Evolutionary conservation across 2,797 vertebrate species (phyloP).

Genomic region (Sternotherus odoratus): DNA sequence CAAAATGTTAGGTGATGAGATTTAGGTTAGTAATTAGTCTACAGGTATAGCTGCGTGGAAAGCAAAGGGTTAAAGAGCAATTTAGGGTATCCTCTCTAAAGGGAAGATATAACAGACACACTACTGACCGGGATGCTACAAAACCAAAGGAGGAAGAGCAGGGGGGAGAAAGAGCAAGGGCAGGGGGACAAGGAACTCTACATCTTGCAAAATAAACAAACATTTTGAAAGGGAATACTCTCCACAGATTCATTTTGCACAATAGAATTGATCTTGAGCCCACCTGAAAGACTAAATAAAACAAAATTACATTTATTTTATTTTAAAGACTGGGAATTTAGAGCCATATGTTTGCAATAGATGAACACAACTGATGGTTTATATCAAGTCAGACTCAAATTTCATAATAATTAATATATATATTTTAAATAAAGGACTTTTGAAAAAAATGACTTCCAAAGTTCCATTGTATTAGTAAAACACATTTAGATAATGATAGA

Average conservation of each 20-base stretch:
- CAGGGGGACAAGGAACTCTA: not conserved
- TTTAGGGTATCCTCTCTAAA: not conserved
- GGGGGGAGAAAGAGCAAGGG: not conserved
- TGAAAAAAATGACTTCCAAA: not conserved
- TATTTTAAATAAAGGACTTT: not conserved
- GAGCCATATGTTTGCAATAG: not conserved
- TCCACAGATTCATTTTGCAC: not conserved
- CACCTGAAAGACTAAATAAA: not conserved
- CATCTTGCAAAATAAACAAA: not conserved
- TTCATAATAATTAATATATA: not conserved
- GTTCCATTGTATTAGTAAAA: not conserved
- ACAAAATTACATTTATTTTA: not conserved
- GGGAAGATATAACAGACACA: not conserved
- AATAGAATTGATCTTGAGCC: not conserved
- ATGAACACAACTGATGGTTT: not conserved
- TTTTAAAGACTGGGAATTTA: not conserved
- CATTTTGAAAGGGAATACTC: not conserved
- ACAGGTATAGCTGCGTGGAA: rapidly evolving
- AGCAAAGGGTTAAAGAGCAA: not conserved
- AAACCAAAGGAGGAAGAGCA: not conserved
- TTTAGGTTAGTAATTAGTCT: not conserved
- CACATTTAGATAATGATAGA: too few relatives aligned
- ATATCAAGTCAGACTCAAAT: not conserved
- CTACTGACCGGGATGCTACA: not conserved
- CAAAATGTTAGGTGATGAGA: not conserved